Base-by-base conservation (phyloP, 1,140 invertebrate genomes). In the Brachionus plicatilis region DNA sequence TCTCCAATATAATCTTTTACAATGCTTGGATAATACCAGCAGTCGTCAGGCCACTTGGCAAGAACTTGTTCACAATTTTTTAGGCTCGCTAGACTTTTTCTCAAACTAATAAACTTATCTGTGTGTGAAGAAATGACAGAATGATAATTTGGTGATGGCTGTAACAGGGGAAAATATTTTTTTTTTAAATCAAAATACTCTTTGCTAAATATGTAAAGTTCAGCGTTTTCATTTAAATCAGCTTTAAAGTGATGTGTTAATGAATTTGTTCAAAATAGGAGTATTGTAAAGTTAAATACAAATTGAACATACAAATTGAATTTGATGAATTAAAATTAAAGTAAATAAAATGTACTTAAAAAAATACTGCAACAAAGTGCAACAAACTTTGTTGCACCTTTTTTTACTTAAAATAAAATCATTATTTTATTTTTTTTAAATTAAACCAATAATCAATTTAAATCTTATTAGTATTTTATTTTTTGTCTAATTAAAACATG, bases 1-100 rank as follows among this genome's bases (percentile, higher is more conserved):
- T 68, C 65, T 20, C 79, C 79, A 41, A 82, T 5, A 24, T 68
- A 65, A 29, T 82, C 79, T 47, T 43, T 68, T 65, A 82, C 65
- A 12, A 43, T 41, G 20, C 79, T 82, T 45, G 79, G 79, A 45
- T 82, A 82, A 33, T 82, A 82, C 27, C 24, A 68, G 14, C 65
- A 60, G 37, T 82, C 79, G 53, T 82, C 65, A 14, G 79, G 79
- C 79, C 79, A 82, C 17, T 68, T 60, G 11, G 79, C 79, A 41
- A 82, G 53, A 20, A 82, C 53, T 83, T 88, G 86, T 85, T 88
- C 86, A n/a, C 87, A 84, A 50, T 24, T 68, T 65, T 75, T 45
- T 12, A 85, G 37, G 4, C 45, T 53, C 1, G 68, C 11, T 68
- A 85, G 56, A 29, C 47, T 56, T 20, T 72, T 83, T 24, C 85